Percentiles rank a stretch among this genome's conserved stretches.
These are phyloP conservation scores for Eupithecia subumbrata DNA, from an alignment of 2,888 invertebrate species.

Conservation along the genomic window DNA sequence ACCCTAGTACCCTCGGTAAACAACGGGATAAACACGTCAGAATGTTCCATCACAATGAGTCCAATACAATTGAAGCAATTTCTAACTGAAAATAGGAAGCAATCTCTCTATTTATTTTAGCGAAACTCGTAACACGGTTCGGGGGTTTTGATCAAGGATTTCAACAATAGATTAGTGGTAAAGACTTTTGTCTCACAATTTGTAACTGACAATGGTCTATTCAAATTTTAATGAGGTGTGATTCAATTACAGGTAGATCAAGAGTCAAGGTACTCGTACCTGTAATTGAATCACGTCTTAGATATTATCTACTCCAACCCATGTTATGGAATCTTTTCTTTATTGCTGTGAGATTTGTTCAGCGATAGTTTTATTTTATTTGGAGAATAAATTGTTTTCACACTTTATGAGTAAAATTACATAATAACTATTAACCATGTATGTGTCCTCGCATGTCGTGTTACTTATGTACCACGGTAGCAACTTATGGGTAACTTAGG, in stretches of 20 bases:
- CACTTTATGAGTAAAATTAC: too few species aligned
- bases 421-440: too few species aligned
- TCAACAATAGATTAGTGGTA: not conserved
- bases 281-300: too few species aligned
- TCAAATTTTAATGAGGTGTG: not conserved
- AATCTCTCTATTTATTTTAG: slow-evolving; percentile 34
- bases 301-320: too few species aligned
- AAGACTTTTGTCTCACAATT: not conserved
- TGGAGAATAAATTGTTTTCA: too few species aligned
- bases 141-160: slow-evolving; percentile 13
- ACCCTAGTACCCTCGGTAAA: slow-evolving; percentile 18
- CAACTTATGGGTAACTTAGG: not conserved
- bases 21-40: slow-evolving; percentile 21
- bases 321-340: not conserved
- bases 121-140: slow-evolving; percentile 24
- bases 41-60: slow-evolving; percentile 24
- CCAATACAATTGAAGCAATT: slow-evolving; percentile 38
- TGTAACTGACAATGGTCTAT: not conserved
- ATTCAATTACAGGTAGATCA: not conserved
- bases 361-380: not conserved
- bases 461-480: not conserved
- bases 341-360: not conserved
- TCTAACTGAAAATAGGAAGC: slow-evolving; percentile 32
- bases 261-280: too few species aligned
- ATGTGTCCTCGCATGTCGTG: too few species aligned